phyloP scores from a whole-genome alignment of 2,797 vertebrate genomes.

The Salarias fasciatus region DNA sequence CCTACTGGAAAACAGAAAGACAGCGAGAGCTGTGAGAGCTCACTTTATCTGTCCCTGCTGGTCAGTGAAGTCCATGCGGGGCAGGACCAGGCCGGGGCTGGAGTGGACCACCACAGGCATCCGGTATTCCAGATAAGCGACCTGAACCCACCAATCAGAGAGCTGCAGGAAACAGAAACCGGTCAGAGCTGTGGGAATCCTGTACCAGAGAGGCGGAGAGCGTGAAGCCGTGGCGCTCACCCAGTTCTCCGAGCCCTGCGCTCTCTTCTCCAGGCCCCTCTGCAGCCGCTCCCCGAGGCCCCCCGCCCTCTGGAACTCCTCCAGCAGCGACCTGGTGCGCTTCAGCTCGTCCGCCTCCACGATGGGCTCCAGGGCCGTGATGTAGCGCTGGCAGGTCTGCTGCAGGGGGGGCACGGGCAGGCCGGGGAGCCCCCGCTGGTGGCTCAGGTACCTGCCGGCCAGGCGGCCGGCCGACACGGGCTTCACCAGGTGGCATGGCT shows the following conservation, averaged over 20 bases:
- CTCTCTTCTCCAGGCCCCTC: constrained; percentile 89
- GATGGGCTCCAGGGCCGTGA: constrained; percentile 89
- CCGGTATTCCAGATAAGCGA: constrained; percentile 91
- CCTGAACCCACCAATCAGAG: constrained; percentile 94
- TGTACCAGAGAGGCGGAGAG: too few relatives aligned
- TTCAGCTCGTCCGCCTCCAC: constrained; percentile 87
- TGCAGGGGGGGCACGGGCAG: constrained; percentile 90
- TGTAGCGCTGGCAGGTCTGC: constrained; percentile 91
- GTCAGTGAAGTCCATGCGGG: constrained; percentile 90
- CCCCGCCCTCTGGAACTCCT: constrained; percentile 86
- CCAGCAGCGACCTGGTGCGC: constrained; percentile 84
- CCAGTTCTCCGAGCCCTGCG: constrained; percentile 90
- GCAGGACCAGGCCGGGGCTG: constrained; percentile 91
- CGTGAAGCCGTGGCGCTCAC: constrained; percentile 52
- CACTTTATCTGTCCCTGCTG: constrained; percentile 91
- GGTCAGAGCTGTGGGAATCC: too few relatives aligned
- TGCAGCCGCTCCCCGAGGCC: constrained; percentile 91
- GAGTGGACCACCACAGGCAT: constrained; percentile 93
- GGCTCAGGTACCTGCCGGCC: constrained; percentile 85
- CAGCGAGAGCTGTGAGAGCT: constrained; percentile 7
- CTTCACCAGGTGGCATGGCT: constrained; percentile 86
- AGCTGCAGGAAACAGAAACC: constrained; percentile 79
- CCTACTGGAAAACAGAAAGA: too few relatives aligned
- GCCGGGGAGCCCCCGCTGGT: constrained; percentile 87
- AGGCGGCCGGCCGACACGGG: constrained; percentile 83